Evolutionary conservation across 1,140 invertebrate genomes (phyloP), one percentile per base, ranked within the genome.

Genomic region (Calliopsis andreniformis): DNA sequence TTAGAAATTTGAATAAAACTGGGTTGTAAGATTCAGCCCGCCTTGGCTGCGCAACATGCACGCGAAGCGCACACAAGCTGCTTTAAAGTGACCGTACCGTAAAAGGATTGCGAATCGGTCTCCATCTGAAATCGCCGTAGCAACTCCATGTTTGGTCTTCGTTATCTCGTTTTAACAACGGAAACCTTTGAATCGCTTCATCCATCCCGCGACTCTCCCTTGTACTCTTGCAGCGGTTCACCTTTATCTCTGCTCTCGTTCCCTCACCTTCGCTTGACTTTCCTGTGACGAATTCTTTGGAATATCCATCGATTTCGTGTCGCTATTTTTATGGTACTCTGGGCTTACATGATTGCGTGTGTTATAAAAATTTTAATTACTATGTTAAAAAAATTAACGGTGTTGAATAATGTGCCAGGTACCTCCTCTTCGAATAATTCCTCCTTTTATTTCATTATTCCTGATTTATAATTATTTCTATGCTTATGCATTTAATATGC

Each of bases 101-200:
- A 77, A 77, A 77, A 77, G 76, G 76, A 63, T 77, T 23, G 76
- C 42, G 76, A 58, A 77, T 72, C 76, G 59, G 59, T 43, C 68
- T 71, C 76, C 76, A 72, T 77, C 68, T 63, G 76, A 77, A 77
- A 77, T 77, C 76, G 39, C 68, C 51, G 47, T 3, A 3, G 14
- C 68, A 72, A 63, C n/a, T 32, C 76, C 76, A 77, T 77, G 68
- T 77, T 71, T 77, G 76, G 76, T 20, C 58, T 55, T 61, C 53
- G 39, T 63, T 77, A 71, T 77, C 67, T 71, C 39, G 42, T 77
- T 63, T 63, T 39, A 59, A 62, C 68, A 62, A 72, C 58, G 32
- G 42, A 30, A 68, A 59, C 64, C 64, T 59, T 59, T 47, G 64
- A 45, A 49, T 51, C 53, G 72, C 43, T 69, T 72, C 39, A 35